Conservation (phyloP, 2,888 invertebrate species). For the Pachliopta kotzebuea region DNA sequence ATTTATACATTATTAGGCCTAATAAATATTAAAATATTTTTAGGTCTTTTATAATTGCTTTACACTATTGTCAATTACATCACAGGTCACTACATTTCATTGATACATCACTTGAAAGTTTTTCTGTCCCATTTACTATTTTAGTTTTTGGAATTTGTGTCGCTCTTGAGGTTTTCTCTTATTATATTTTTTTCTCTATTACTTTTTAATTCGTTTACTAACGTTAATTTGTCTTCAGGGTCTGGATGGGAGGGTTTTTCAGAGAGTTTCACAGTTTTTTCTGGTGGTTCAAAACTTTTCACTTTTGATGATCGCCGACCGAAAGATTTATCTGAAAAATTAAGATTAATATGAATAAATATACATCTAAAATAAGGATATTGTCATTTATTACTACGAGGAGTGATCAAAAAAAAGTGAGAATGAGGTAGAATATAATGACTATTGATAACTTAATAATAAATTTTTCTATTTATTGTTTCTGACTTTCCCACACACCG, state of each 20-base stretch:
- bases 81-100: background rate
- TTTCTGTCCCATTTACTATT: background rate
- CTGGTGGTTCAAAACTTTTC: conserved; percentile 19
- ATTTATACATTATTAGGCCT: too few relatives aligned
- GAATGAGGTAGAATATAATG: too few relatives aligned
- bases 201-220: conserved; percentile 6
- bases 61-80: background rate
- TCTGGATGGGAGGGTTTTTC: background rate
- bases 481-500: too few relatives aligned
- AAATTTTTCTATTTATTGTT: too few relatives aligned
- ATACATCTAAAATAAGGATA: background rate
- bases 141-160: background rate
- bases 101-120: background rate
- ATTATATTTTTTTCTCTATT: background rate
- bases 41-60: too few relatives aligned
- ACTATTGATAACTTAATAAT: too few relatives aligned
- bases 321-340: conserved; percentile 28
- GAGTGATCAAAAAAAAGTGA: too few relatives aligned
- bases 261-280: background rate
- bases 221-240: background rate
- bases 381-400: background rate
- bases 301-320: conserved; percentile 22
- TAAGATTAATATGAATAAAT: background rate
- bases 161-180: background rate
- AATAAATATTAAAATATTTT: too few relatives aligned